These are phyloP conservation scores for Abscondita cerata DNA, from an alignment of 2,888 invertebrate species.

Conservation along the genomic window DNA sequence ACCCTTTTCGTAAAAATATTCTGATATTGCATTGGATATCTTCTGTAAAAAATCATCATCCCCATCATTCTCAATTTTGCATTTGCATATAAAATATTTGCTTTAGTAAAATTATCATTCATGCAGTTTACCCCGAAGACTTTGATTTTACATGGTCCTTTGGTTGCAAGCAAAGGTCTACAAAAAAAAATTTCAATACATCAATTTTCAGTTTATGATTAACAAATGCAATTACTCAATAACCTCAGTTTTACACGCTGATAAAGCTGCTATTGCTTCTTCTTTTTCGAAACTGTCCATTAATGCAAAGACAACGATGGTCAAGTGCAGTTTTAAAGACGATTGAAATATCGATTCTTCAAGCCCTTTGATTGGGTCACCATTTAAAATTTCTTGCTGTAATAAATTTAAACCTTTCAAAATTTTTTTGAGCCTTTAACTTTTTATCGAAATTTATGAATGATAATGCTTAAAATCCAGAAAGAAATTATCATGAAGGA, in stretches of 20 bases:
- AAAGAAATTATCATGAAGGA: no score
- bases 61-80: slow-evolving; percentile 60
- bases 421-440: no score
- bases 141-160: slow-evolving; percentile 59
- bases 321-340: slow-evolving; percentile 79
- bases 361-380: slow-evolving; percentile 64
- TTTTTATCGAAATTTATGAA: no score
- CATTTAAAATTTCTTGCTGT: slow-evolving; percentile 47
- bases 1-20: slow-evolving; percentile 71
- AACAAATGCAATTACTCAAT: slow-evolving; percentile 63
- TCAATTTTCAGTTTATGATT: neutral
- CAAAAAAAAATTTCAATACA: slow-evolving; percentile 32
- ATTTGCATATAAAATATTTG: slow-evolving; percentile 81
- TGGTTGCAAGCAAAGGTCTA: slow-evolving; percentile 46
- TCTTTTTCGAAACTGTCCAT: slow-evolving; percentile 77
- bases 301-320: slow-evolving; percentile 77
- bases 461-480: no score
- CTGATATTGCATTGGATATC: slow-evolving; percentile 67
- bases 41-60: slow-evolving; percentile 65
- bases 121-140: slow-evolving; percentile 84
- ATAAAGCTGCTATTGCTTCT: slow-evolving; percentile 68
- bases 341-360: slow-evolving; percentile 76
- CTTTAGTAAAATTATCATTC: slow-evolving; percentile 85
- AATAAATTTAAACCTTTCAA: no score
- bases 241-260: slow-evolving; percentile 69